Evolutionary conservation across 2,888 invertebrate genomes (phyloP).

Genomic region (Drosophila atripex): DNA sequence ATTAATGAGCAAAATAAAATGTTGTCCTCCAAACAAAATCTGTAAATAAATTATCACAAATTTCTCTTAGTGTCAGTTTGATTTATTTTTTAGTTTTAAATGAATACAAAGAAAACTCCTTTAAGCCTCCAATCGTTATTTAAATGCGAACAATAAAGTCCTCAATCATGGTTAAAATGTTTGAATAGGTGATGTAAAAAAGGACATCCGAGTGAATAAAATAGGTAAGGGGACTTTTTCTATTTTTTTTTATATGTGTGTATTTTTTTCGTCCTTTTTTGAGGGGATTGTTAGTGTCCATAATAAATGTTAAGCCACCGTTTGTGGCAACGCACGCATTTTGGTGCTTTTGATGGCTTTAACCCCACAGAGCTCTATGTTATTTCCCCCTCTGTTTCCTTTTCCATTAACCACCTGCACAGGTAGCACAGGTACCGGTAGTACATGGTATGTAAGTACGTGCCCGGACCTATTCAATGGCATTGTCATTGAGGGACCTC

Average conservation of each 20-base stretch:
- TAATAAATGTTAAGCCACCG: constrained; percentile 33
- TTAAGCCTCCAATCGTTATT: constrained; percentile 6
- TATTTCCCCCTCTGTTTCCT: neutral
- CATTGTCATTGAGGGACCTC: constrained; percentile 33
- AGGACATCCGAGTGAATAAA: neutral
- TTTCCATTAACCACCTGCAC: constrained; percentile 4
- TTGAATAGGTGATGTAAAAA: constrained; percentile 2
- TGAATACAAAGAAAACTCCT: neutral
- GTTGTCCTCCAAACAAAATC: too few species aligned
- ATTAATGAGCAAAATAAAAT: neutral
- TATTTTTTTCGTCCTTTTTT: too few species aligned
- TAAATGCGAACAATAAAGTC: constrained; percentile 31
- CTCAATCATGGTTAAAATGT: constrained; percentile 33
- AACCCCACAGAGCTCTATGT: neutral
- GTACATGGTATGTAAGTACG: constrained; percentile 14
- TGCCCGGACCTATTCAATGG: constrained; percentile 27
- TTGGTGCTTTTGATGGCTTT: constrained; percentile 22
- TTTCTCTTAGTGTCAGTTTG: neutral
- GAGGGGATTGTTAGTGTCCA: constrained; percentile 8
- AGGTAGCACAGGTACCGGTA: neutral
- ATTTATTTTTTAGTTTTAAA: neutral
- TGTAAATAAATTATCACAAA: neutral
- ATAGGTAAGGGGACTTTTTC: neutral
- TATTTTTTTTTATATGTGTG: neutral
- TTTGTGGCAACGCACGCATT: constrained; percentile 36